Percentiles rank a stretch among this genome's conserved stretches.
Conservation (phyloP, 2,888 invertebrate species). For the Omphaloscelis lunosa region DNA sequence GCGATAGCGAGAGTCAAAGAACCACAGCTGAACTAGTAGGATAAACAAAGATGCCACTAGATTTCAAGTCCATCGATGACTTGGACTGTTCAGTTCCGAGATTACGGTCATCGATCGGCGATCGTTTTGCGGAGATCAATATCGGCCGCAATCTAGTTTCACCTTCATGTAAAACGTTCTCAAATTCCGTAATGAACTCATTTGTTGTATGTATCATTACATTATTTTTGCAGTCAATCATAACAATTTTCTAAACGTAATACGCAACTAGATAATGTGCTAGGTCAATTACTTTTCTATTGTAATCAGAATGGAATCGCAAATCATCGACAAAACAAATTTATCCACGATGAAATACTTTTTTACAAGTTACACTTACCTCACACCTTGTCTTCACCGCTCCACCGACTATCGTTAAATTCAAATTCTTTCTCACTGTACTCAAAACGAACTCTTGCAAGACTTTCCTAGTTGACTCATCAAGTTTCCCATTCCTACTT, state of each 20-base stretch:
- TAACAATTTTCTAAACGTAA: not conserved
- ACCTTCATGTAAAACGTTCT: not conserved
- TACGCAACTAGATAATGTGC: not conserved
- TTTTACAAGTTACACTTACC: slow-evolving; percentile 67
- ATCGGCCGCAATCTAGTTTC: not conserved
- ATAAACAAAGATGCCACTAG: not conserved
- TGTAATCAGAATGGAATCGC: not conserved
- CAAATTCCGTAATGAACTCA: not conserved
- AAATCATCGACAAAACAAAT: not conserved
- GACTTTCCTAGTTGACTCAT: slow-evolving; percentile 75
- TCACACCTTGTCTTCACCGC: slow-evolving; percentile 88
- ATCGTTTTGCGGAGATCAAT: not conserved
- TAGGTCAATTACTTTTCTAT: not conserved
- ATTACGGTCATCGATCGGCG: not conserved
- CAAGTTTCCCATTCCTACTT: slow-evolving; percentile 85
- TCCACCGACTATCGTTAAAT: slow-evolving; percentile 85
- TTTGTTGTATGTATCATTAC: too few relatives aligned
- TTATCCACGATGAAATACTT: not conserved
- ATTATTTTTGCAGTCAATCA: not conserved
- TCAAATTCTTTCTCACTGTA: slow-evolving; percentile 83
- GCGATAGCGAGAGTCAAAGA: not conserved
- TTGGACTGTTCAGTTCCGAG: not conserved
- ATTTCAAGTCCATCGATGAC: not conserved
- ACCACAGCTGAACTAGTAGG: not conserved
- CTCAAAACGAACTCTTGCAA: slow-evolving; percentile 82